Percentiles rank a stretch among this genome's conserved stretches.
phyloP scores from a whole-genome alignment of 1,140 invertebrate species.

The Hycleus phaleratus region DNA sequence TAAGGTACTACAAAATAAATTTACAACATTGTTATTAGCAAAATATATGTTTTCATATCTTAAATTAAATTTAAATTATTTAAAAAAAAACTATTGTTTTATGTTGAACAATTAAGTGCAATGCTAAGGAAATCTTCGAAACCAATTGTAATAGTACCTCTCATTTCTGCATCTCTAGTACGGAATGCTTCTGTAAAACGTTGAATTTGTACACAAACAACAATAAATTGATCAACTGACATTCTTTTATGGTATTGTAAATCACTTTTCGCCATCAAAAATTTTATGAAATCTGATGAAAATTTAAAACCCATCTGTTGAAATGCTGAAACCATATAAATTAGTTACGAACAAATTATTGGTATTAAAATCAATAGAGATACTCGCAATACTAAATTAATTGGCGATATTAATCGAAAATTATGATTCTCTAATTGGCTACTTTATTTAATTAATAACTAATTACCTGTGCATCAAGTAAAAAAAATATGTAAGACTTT shows the following conservation, averaged over 20 bases:
- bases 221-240: slow-evolving; percentile 82
- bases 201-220: slow-evolving; percentile 79
- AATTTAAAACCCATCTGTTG: slow-evolving; percentile 85
- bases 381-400: too few relatives aligned
- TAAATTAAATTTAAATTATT: too few relatives aligned
- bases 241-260: slow-evolving; percentile 53
- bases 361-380: too few relatives aligned
- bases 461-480: too few relatives aligned
- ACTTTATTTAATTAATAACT: too few relatives aligned
- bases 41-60: too few relatives aligned
- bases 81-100: slow-evolving; percentile 2
- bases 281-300: slow-evolving; percentile 66
- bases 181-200: slow-evolving; percentile 78
- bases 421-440: too few relatives aligned
- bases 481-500: too few relatives aligned
- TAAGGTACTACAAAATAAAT: too few relatives aligned
- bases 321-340: slow-evolving; percentile 52
- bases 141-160: slow-evolving; percentile 66
- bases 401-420: too few relatives aligned
- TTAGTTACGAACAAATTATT: too few relatives aligned
- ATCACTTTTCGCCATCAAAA: slow-evolving; percentile 63
- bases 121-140: slow-evolving; percentile 82
- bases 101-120: slow-evolving; percentile 62
- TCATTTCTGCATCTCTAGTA: slow-evolving; percentile 61
- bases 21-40: too few relatives aligned